A percentile compares a stretch with the other conserved stretches of the same genome.
Evolutionary conservation across 2,797 vertebrate species (phyloP).

Genomic region (Xyrichtys novacula): DNA sequence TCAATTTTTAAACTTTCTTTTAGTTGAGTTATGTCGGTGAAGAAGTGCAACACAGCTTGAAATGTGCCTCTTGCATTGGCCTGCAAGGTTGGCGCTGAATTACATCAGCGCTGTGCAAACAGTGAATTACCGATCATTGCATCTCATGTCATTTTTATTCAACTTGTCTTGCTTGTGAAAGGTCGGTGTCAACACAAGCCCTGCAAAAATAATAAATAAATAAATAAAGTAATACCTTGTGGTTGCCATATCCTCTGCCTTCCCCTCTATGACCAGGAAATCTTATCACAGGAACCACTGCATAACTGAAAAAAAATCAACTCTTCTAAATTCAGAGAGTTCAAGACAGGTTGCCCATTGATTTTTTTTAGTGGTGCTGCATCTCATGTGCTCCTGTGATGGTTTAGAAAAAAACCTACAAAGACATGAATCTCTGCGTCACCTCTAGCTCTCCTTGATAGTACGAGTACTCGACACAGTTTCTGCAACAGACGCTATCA

Average conservation of each 20-base stretch:
- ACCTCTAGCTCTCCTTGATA: conserved; percentile 56
- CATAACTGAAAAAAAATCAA: conserved; percentile 5
- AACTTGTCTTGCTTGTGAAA: background rate
- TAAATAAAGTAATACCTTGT: background rate
- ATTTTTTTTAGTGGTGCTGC: conserved; percentile 1
- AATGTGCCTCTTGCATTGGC: too few relatives aligned
- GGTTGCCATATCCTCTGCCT: background rate
- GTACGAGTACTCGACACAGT: conserved; percentile 3
- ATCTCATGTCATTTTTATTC: background rate
- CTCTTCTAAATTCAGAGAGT: conserved; percentile 26
- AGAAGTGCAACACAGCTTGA: too few relatives aligned
- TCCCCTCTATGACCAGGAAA: background rate
- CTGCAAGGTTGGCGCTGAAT: too few relatives aligned
- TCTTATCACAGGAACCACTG: background rate
- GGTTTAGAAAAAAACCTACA: conserved; percentile 24
- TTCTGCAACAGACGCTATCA: conserved; percentile 42
- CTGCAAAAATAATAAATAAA: too few relatives aligned
- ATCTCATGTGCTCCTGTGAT: conserved; percentile 18
- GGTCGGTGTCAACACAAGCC: background rate
- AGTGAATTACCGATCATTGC: background rate
- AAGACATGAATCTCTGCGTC: conserved; percentile 27
- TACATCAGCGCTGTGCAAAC: too few relatives aligned
- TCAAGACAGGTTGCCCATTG: conserved; percentile 23
- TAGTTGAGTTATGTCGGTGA: too few relatives aligned
- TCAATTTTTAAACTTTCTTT: too few relatives aligned